Evolutionary conservation across 2,113 vertebrate genomes (phyloP), one percentile per base, ranked within the genome.

Genomic region (Oryzias curvinotus): DNA sequence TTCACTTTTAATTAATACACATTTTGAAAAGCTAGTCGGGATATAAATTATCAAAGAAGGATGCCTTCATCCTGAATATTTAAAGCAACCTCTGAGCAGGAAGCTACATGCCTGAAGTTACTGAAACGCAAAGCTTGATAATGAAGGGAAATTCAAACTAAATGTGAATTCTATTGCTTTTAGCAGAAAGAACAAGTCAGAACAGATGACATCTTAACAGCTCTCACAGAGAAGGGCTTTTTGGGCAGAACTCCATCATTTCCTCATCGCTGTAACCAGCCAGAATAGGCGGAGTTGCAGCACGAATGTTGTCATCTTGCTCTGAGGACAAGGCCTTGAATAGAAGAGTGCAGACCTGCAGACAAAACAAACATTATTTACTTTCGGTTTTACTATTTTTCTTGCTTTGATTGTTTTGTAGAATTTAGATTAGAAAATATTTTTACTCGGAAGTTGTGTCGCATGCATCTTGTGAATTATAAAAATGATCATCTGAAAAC

Each of bases 301-400:
- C 5, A 6, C 14, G 0, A 1, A 64, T 58, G 4, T 78, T 85
- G 21, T 15, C 5, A 5, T 62, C 77, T 60, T 81, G 67, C 49
- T 84, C 59, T 44, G 66, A 56, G n/a, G 88, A 93, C 80, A 95
- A 26, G 1, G 94, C 94, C 71, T 91, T 92, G 57, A 96, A 98
- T 68, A 98, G 94, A 3, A 96, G 80, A 36, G 90, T 93, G 58
- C 88, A 92, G 67, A 96, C 90, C 96, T 98, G 76, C 43, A 80
- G 44, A 10, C 21, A 19, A 1, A 57, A 8, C 17, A 19, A 42
- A n/a, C 6, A 52, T 0, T 14, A 10, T 3, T 1, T 7, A 10
- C 4, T 7, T 16, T 25, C 2, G 23, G 6, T 3, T 15, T 52
- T 26, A 15, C 1, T 5, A 4, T 8, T 30, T 21, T 15, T 5